Base-by-base conservation (phyloP, 2,888 invertebrate species). In the Cerastis rubricosa region DNA sequence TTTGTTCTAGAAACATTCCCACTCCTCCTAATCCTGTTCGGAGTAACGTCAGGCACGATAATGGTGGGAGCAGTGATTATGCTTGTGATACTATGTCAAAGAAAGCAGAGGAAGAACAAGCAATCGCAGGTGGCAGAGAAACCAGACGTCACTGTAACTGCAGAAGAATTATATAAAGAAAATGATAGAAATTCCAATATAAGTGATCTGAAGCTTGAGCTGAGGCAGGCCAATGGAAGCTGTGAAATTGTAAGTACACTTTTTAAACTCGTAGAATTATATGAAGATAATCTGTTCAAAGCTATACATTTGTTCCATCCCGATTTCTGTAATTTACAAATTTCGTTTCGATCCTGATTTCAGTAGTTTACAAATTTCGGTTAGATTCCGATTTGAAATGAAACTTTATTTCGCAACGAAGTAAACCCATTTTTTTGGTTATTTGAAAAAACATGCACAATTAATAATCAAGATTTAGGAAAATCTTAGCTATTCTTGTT, bases 151-250 rank as follows among this genome's bases (percentile, higher is more conserved):
- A 97, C 96, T 4, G 96, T 96, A 2, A 95, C 95, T 2, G 94
- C 96, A 3, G 96, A 96, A 82, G 96, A 96, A 74, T 85, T 96
- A 61, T 98, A 97, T 86, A 98, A 98, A 87, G 98, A 98, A 92
- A 99, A 99, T 78, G 99, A 99, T 93, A 97, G 98, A 87, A 99
- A 99, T 90, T 99, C 99, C 71, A 99, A 99, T 93, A 99, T 99
- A 90, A 99, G 99, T 86, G 99, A 99, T 95, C 97, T 99, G 92
- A 99, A 99, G 95, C 97, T 99, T 85, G 99, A 99, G 94, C 97
- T 99, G 82, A 97, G 99, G 79, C 99, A 99, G 67, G 98, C 98
- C 17, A 98, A 98, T 82, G 98, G 98, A 59, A 98, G 97, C 89
- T 98, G 98, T 93, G 98, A 98, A 92, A 97, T 97, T 94, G 98